Evolutionary conservation across 2,113 vertebrate species (phyloP), one percentile per base, ranked within the genome.

Genomic region (Galeopterus variegatus): DNA sequence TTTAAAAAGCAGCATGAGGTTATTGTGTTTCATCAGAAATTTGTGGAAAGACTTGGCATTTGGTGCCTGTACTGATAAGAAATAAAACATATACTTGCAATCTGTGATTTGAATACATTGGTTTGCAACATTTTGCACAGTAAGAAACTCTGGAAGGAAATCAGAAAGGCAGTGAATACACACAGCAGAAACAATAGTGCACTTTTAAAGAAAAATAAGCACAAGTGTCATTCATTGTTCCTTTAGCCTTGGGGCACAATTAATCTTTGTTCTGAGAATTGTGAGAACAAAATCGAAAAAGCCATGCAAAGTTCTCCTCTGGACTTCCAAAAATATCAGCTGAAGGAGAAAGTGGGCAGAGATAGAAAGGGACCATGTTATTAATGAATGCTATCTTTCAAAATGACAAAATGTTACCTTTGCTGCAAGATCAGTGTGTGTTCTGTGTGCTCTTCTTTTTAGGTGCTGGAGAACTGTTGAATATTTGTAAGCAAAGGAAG

Each of bases 221-320:
- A 93, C 87, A 96, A 94, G 45, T 97, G 92, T 86, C 95, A 97
- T 96, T 86, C 95, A 97, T 96, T 97, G 97, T 98, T 97, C 69
- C 70, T 96, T 90, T 85, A 91, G 69, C 92, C 87, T 96, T 64
- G 21, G 73, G 81, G 31, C 24, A 97, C 97, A 98, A 96, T 97
- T 96, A 96, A 92, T 87, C 97, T 96, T 97, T 98, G 97, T 98
- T 97, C 83, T 95, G 67, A 84, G 69, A 93, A 87, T 21, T 96
- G 83, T 90, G 95, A 92, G 69, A 5, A 17, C 69, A 82, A 81
- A 90, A 94, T 82, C 69, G 79, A 94, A 80, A 70, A 94, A 95
- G 67, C 70, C 75, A 90, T 80, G 65, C 80, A 88, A 97, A 93
- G 50, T 62, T 76, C 24, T 95, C 48, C 65, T 94, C 73, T 73